These are phyloP conservation scores for Standfussiana lucernea DNA, from an alignment of 2,888 invertebrate genomes.

Conservation along the genomic window DNA sequence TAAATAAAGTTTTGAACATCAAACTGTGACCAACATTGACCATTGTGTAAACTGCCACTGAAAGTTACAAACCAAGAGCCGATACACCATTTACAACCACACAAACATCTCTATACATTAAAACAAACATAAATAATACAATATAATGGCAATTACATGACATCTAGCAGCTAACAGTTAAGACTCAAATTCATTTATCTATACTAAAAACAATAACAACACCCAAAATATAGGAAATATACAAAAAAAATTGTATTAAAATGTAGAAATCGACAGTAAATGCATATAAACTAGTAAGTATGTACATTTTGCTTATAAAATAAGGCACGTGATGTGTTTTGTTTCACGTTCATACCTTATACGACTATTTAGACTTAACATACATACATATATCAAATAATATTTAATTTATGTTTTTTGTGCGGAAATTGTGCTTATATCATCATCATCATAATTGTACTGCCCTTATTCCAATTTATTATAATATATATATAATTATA, in stretches of 20 bases:
- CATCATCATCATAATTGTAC: too few species aligned
- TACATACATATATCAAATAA: background rate
- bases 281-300: slow-evolving; percentile 63
- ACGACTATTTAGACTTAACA: background rate
- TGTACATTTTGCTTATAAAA: slow-evolving; percentile 50
- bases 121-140: slow-evolving; percentile 56
- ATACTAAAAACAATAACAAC: slow-evolving; percentile 59
- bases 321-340: slow-evolving; percentile 65
- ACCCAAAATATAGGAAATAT: slow-evolving; percentile 47
- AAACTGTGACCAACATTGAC: background rate
- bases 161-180: slow-evolving; percentile 49
- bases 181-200: slow-evolving; percentile 40
- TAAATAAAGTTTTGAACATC: background rate
- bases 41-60: slow-evolving; percentile 2
- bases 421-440: slow-evolving; percentile 23
- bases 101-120: slow-evolving; percentile 28
- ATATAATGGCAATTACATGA: slow-evolving; percentile 54
- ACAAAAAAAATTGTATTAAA: slow-evolving; percentile 52
- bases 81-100: slow-evolving; percentile 17
- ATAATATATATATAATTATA: too few species aligned
- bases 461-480: too few species aligned
- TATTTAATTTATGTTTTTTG: slow-evolving; percentile 16
- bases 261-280: slow-evolving; percentile 61
- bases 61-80: slow-evolving; percentile 39
- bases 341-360: slow-evolving; percentile 49